Evolutionary conservation across 2,113 vertebrate species (phyloP).

Genomic region (Uria lomvia): DNA sequence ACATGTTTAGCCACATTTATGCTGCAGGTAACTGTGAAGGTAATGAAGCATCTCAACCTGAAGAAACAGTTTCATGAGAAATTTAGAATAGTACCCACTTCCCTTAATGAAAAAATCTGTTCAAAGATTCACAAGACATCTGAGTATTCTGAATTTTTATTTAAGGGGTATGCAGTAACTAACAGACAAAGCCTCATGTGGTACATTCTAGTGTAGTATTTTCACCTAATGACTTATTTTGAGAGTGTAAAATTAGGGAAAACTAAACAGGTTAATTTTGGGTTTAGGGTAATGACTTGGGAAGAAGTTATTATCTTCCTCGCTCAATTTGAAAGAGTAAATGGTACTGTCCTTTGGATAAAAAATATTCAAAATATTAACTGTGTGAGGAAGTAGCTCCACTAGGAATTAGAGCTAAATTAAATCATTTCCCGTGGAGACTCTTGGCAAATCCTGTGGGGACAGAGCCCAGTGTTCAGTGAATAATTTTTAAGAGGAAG

Average conservation of each 20-base stretch:
- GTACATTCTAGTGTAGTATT: background rate
- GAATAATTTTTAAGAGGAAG: background rate
- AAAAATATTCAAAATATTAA: background rate
- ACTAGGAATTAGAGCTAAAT: background rate
- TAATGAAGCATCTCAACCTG: constrained; percentile 1
- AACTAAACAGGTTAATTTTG: background rate
- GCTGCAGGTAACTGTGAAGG: background rate
- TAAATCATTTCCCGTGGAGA: background rate
- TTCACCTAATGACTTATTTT: background rate
- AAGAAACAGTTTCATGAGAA: background rate
- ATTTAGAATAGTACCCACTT: background rate
- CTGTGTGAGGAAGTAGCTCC: background rate
- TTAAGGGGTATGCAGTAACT: background rate
- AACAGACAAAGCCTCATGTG: background rate
- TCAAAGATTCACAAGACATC: background rate
- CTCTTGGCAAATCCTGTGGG: background rate
- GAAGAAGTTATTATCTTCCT: background rate
- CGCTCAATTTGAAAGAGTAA: background rate
- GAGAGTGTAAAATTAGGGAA: background rate
- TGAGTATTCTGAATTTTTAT: background rate
- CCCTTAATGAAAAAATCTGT: background rate
- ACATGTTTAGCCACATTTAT: background rate
- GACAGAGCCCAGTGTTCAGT: background rate
- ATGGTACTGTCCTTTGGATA: background rate
- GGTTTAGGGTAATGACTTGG: background rate